Evolutionary conservation across 1,140 invertebrate species (phyloP), one percentile per base, ranked within the genome.

Genomic region (Solenopsis fugax): DNA sequence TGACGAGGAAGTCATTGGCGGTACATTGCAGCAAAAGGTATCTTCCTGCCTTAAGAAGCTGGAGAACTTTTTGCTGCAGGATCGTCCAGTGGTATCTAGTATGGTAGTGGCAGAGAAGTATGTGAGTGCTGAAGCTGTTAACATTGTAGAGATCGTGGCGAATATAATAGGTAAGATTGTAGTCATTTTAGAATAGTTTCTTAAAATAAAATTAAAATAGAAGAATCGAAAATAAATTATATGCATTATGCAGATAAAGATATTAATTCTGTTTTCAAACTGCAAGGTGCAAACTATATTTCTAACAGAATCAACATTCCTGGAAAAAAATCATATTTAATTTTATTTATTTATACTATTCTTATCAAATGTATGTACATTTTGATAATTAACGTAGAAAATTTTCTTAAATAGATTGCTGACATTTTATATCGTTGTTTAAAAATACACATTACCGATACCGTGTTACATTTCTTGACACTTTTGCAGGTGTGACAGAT

Each of bases 21-120:
- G 97, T 54, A 97, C 96, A 0, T 89, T 97, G 2, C 97, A 97
- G 21, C 97, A 98, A 91, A 95, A 95, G 88, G 96, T 98, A 87
- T 92, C 93, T 0, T 97, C 96, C 2, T 97, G 97, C 93, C 93
- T 95, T 2, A 85, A 93, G 76, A 94, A 95, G 60, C 87, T 96
- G 3, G 95, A 96, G 80, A 84, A 93, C 3, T 97, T 98, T 89
- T 93, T 98, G 21, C 95, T 94, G 34, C 96, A 96, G 85, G 87
- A 94, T 29, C 89, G 94, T 54, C 94, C 97, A 5, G 96, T 97
- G 52, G 96, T 97, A 5, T 95, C 96, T 0, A 96, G 96, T 87
- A 96, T 96, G 95, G 96, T 97, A 0, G 95, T 96, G 6, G 97
- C 96, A 5, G 96, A 97, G 56, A 96, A 96, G 90, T 90, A 92